These are phyloP conservation scores for Microcebus lehilahytsara DNA, from an alignment of 2,113 vertebrate genomes.

Conservation along the genomic window DNA sequence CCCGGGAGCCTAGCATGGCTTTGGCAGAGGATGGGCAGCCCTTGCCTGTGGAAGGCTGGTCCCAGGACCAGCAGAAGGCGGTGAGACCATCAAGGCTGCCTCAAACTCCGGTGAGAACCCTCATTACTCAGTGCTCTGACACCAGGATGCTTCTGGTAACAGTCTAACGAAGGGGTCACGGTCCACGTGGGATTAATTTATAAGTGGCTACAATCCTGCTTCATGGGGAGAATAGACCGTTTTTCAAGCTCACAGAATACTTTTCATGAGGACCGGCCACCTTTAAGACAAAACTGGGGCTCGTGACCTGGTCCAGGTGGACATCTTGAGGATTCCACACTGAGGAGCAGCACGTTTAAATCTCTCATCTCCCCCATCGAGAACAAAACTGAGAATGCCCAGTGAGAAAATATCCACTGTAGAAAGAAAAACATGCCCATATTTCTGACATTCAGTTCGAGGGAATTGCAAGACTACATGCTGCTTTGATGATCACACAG, in stretches of 20 bases:
- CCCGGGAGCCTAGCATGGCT: not conserved
- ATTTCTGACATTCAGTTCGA: not conserved
- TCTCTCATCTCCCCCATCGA: not conserved
- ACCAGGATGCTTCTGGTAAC: not conserved
- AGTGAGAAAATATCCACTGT: not conserved
- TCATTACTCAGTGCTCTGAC: not conserved
- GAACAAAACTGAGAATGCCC: not conserved
- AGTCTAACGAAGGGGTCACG: not conserved
- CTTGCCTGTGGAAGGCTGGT: not conserved
- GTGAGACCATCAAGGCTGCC: rapidly evolving
- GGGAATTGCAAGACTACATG: rapidly evolving
- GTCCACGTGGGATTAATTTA: not conserved
- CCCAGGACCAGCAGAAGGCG: rapidly evolving
- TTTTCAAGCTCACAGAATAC: not conserved
- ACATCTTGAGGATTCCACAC: not conserved
- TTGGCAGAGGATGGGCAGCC: rapidly evolving
- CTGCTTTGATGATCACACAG: rapidly evolving
- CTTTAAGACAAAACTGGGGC: not conserved
- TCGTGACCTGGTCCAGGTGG: rapidly evolving
- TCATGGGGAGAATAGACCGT: not conserved
- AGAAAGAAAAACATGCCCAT: not conserved
- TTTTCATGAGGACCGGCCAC: not conserved
- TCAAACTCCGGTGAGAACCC: not conserved
- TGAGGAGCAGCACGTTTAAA: not conserved
- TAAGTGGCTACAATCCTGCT: not conserved